phyloP scores from a whole-genome alignment of 2,113 vertebrate species.

The Rafetus swinhoei region DNA sequence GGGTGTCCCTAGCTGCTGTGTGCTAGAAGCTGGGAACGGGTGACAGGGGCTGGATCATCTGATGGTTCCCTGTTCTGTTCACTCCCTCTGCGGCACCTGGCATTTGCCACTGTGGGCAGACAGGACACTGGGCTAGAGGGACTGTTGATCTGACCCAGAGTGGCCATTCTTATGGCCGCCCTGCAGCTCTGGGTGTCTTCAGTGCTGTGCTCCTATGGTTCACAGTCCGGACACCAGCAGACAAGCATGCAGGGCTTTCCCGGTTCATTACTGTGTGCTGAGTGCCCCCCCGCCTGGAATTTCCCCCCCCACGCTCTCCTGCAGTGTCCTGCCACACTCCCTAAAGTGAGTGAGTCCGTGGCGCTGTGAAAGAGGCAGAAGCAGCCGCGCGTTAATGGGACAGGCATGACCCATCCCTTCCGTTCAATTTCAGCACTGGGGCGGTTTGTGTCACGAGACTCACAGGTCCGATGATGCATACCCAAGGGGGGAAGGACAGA shows the following conservation, averaged over 20 bases:
- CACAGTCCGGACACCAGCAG: background rate
- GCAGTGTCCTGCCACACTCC: background rate
- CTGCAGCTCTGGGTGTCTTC: background rate
- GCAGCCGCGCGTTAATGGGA: background rate
- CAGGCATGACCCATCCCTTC: background rate
- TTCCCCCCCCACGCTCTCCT: background rate
- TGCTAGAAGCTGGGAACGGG: no score
- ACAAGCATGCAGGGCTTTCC: background rate
- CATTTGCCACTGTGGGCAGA: no score
- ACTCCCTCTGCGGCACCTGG: no score
- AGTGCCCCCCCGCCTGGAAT: background rate
- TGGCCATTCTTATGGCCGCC: no score
- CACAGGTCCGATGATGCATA: no score
- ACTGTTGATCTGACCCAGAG: no score
- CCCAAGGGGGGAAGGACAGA: no score
- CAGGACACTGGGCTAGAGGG: no score
- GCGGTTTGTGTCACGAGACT: no score
- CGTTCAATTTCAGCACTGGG: background rate
- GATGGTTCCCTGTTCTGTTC: no score
- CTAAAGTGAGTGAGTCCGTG: background rate
- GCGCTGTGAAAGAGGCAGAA: background rate
- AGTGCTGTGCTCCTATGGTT: background rate
- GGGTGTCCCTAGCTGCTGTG: no score
- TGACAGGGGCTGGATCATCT: no score
- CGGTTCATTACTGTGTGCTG: background rate